Evolutionary conservation across 64 coral and sea anemone genomes (phyloP).

Genomic region (Porites lutea): DNA sequence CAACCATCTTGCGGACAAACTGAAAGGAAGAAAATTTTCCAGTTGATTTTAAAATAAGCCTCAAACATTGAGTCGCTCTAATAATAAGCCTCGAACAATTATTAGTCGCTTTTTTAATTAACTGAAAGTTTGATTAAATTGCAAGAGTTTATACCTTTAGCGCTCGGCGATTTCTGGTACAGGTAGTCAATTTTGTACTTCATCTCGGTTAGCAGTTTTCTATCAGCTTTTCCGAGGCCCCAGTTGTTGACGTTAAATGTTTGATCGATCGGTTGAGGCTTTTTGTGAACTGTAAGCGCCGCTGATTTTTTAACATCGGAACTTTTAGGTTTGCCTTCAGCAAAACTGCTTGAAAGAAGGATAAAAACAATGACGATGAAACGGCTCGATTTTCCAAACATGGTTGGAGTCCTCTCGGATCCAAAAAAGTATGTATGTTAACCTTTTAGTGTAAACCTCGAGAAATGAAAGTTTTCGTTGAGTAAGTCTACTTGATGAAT

Average conservation of each 20-base stretch:
- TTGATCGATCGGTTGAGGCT: background rate
- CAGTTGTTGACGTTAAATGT: constrained; percentile 32
- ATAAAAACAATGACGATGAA: background rate
- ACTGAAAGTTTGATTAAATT: background rate
- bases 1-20: constrained; percentile 2
- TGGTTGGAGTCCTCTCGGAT: background rate
- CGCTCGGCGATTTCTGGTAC: background rate
- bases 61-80: no score
- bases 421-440: background rate
- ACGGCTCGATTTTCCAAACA: background rate
- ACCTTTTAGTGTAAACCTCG: background rate
- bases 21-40: background rate
- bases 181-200: constrained; percentile 12
- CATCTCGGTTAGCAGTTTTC: constrained; percentile 4
- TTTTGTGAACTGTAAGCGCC: background rate
- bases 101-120: no score
- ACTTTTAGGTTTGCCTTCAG: background rate
- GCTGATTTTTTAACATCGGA: background rate
- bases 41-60: no score
- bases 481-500: no score
- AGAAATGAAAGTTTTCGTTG: background rate
- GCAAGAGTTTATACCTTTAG: background rate
- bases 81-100: no score
- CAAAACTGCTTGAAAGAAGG: background rate
- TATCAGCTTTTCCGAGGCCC: background rate